Evolutionary conservation across 2,113 vertebrate genomes (phyloP), one percentile per base, ranked within the genome.

Genomic region (Corythornis cristatus): DNA sequence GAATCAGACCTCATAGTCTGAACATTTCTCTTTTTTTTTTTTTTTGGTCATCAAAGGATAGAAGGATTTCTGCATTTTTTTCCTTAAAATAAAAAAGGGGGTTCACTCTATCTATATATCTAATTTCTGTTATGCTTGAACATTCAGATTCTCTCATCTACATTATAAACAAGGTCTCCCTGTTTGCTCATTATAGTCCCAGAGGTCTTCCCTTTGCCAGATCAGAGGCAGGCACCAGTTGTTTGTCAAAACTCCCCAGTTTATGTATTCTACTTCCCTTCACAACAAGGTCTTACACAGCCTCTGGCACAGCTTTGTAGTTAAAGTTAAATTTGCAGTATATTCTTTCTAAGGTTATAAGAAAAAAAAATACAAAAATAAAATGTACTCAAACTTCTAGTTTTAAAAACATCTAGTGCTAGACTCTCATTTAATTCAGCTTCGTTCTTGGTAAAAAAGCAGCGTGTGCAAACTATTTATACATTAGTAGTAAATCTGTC

Each of bases 231-330:
- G 98, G 96, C n/a, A 95, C 94, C 26, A 98, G 48, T 79, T 98
- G 95, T 42, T 51, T 83, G 40, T 95, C 97, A 54, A 96, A 96
- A 62, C 78, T 89, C 61, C 96, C 77, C 97, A 95, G 75, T 98
- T 96, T 26, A 97, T 88, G 77, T 97, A 80, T 64, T 90, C 92
- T 83, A 85, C 60, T 93, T 98, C 98, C 43, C 97, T 98, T 56
- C 96, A 79, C 64, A 98, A 94, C 60, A 98, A 75, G 6, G 95
- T 98, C 65, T 96, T 97, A 84, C 93, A 67, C 57, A 98, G 94
- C 54, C 97, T 96, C 93, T 98, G 97, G 92, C 97, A 98, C 95
- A 96, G 97, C 31, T 98, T 96, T 74, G 91, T 92, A 93, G 98
- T 94, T 95, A 96, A 90, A 85, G 94, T 95, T 92, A 98, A 95